A percentile compares a stretch with the other conserved stretches of the same genome.
Conservation (phyloP, 2,797 vertebrate species). For the Glossophaga mutica region DNA sequence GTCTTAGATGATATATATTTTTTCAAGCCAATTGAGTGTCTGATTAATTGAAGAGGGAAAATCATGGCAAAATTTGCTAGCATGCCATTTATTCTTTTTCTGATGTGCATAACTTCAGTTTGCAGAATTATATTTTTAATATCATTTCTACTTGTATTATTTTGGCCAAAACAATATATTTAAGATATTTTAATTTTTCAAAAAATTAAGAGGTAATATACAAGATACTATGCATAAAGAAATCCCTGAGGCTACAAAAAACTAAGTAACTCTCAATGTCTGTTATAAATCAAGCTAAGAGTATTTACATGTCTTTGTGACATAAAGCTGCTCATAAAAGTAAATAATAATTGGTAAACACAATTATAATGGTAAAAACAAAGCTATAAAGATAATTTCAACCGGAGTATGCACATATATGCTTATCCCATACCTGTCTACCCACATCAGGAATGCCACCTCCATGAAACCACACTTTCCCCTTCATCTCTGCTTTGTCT, state of each 20-base stretch:
- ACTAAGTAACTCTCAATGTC: background rate
- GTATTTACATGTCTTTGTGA: background rate
- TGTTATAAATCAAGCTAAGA: background rate
- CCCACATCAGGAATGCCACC: fast-evolving
- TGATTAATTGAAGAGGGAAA: conserved; percentile 60
- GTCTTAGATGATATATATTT: conserved; percentile 52
- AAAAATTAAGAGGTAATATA: background rate
- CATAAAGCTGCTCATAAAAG: background rate
- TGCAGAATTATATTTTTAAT: conserved; percentile 38
- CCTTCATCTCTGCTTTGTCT: background rate
- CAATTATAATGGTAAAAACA: background rate
- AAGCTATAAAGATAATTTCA: background rate
- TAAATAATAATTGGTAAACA: background rate
- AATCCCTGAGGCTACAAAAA: background rate
- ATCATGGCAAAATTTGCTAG: conserved; percentile 40
- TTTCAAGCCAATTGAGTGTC: conserved; percentile 33
- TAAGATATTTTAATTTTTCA: background rate
- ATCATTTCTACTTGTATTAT: background rate
- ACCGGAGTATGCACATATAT: background rate
- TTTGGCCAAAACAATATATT: background rate
- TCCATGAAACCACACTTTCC: background rate
- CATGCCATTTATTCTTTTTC: conserved; percentile 49
- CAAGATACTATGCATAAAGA: background rate
- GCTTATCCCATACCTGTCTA: fast-evolving
- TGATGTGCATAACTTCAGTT: background rate